These are phyloP conservation scores for Neoascia interrupta DNA, from an alignment of 2,888 invertebrate species.

Conservation along the genomic window DNA sequence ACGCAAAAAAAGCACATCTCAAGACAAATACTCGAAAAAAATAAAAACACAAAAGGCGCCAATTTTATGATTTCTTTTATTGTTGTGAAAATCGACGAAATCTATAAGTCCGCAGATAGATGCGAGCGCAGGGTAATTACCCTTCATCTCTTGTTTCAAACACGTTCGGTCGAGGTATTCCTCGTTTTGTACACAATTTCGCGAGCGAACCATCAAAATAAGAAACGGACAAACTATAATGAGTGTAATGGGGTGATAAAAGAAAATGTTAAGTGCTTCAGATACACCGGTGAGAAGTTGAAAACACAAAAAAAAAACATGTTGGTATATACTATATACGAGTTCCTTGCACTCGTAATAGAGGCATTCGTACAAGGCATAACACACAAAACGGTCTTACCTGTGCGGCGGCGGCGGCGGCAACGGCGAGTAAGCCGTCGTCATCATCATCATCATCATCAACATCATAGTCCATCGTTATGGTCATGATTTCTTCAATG, in stretches of 20 bases:
- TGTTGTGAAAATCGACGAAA: conserved; percentile 54
- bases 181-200: conserved; percentile 2
- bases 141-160: conserved; percentile 18
- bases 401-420: background rate
- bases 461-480: conserved; percentile 18
- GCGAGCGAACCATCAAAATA: conserved; percentile 34
- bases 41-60: conserved; percentile 53
- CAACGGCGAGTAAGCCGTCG: background rate
- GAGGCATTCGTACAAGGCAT: conserved; percentile 51
- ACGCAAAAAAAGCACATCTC: conserved; percentile 2
- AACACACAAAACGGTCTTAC: conserved; percentile 26
- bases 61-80: conserved; percentile 59
- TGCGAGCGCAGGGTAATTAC: conserved; percentile 28
- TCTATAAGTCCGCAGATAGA: conserved; percentile 25
- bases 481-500: conserved; percentile 46
- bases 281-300: conserved; percentile 45
- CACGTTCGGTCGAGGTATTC: background rate
- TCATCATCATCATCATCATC: conserved; percentile 24
- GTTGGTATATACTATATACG: background rate
- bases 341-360: conserved; percentile 62
- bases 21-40: background rate
- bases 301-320: no score
- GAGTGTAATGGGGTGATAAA: conserved; percentile 70
- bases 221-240: conserved; percentile 63
- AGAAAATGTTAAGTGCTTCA: conserved; percentile 69